These are phyloP conservation scores for Haliaeetus leucogaster DNA, from an alignment of 2,113 vertebrate species.

Conservation along the genomic window DNA sequence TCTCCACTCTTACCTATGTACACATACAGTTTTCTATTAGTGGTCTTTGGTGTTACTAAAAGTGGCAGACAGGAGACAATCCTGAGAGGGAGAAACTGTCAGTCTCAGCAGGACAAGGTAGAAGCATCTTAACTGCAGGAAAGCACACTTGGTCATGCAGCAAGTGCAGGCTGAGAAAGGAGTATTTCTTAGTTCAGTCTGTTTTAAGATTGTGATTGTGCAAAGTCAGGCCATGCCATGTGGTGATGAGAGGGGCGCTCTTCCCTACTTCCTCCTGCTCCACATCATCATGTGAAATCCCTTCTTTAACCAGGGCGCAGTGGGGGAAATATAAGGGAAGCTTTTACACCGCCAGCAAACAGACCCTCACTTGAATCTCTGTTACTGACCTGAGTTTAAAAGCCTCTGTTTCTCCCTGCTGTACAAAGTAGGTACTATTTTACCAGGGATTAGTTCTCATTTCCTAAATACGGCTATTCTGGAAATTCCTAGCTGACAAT, in stretches of 20 bases:
- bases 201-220: background rate
- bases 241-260: background rate
- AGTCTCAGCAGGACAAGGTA: background rate
- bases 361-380: background rate
- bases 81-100: background rate
- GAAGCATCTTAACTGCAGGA: background rate
- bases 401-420: background rate
- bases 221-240: background rate
- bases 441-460: background rate
- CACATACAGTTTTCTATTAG: background rate
- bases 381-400: background rate
- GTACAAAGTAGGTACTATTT: background rate
- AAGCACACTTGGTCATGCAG: background rate
- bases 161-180: background rate
- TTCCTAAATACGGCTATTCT: background rate
- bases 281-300: accelerated
- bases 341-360: background rate
- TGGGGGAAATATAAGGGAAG: background rate
- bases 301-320: background rate
- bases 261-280: background rate
- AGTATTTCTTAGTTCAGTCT: background rate
- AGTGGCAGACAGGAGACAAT: background rate
- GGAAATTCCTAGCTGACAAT: background rate
- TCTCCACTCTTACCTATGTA: background rate
- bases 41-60: background rate